These are phyloP conservation scores for Nephotettix cincticeps DNA, from an alignment of 1,140 invertebrate genomes.

Conservation along the genomic window DNA sequence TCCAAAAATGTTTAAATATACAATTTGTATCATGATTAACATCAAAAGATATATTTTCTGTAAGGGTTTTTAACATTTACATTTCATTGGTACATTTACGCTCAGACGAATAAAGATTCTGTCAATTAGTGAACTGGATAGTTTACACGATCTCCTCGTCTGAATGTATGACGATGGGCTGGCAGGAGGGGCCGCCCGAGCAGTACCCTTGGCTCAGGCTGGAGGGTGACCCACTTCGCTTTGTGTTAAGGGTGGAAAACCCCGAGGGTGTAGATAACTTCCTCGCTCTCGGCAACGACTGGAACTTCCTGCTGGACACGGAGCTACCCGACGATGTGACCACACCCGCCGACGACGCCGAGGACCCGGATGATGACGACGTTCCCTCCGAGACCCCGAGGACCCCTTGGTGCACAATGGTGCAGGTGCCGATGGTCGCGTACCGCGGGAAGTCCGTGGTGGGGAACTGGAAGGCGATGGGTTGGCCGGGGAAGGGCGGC, in stretches of 20 bases:
- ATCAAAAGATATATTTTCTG: too few species aligned
- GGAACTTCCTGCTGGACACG: conserved; percentile 15
- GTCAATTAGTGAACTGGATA: too few species aligned
- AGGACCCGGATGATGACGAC: conserved; percentile 5
- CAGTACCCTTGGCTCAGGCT: conserved; percentile 25
- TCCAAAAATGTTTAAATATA: too few species aligned
- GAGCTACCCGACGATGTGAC: conserved; percentile 18
- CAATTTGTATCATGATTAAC: too few species aligned
- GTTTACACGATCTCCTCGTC: conserved; percentile 30
- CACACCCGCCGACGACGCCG: not conserved
- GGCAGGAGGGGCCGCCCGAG: conserved; percentile 17
- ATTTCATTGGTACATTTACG: too few species aligned
- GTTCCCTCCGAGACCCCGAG: conserved; percentile 24
- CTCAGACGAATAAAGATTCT: too few species aligned
- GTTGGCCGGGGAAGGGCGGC: not conserved
- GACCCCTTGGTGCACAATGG: conserved; percentile 25
- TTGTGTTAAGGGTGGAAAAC: not conserved
- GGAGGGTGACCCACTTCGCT: conserved; percentile 1
- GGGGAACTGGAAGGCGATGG: not conserved
- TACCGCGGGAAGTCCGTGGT: conserved; percentile 10
- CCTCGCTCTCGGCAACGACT: not conserved
- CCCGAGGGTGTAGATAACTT: not conserved
- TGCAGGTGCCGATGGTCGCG: conserved; percentile 20
- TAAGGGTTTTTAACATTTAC: too few species aligned
- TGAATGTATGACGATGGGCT: conserved; percentile 28